These are phyloP conservation scores for Takifugu bimaculatus DNA, from an alignment of 2,113 vertebrate genomes.

Conservation along the genomic window DNA sequence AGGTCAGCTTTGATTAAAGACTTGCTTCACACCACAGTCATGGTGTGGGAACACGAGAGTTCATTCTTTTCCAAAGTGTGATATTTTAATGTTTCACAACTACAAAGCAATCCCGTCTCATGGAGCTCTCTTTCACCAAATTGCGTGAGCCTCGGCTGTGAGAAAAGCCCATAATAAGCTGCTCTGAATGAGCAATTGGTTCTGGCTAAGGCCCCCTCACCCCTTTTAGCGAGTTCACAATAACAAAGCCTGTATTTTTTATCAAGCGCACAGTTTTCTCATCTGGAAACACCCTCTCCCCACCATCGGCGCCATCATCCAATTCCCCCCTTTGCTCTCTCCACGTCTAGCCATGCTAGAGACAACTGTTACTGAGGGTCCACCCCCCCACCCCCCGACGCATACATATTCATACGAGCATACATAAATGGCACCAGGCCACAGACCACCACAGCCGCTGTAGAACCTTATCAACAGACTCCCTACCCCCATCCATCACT, in stretches of 20 bases:
- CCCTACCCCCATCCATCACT: too few relatives aligned
- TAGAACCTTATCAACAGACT: too few relatives aligned
- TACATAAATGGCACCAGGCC: too few relatives aligned
- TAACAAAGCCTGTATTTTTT: constrained; percentile 31
- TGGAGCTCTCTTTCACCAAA: constrained; percentile 38
- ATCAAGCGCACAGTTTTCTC: constrained; percentile 21
- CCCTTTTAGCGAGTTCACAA: constrained; percentile 37
- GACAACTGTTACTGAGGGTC: too few relatives aligned
- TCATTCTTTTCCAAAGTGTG: constrained; percentile 17
- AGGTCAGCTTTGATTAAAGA: too few relatives aligned
- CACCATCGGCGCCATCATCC: too few relatives aligned
- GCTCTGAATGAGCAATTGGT: constrained; percentile 44
- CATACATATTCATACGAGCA: too few relatives aligned
- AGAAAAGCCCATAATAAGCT: constrained; percentile 27
- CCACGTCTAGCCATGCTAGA: too few relatives aligned
- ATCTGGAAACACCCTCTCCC: constrained; percentile 14
- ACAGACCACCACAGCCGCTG: too few relatives aligned
- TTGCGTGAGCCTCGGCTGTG: constrained; percentile 28
- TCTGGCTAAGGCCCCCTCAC: constrained; percentile 39
- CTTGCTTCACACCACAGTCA: not conserved
- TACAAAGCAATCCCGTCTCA: constrained; percentile 7
- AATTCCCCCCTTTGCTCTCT: not conserved
- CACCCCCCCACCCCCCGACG: not conserved
- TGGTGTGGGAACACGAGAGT: constrained; percentile 6
- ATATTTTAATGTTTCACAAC: constrained; percentile 7